Conservation (phyloP, 2,888 invertebrate genomes). For the Aphodius granarius region DNA sequence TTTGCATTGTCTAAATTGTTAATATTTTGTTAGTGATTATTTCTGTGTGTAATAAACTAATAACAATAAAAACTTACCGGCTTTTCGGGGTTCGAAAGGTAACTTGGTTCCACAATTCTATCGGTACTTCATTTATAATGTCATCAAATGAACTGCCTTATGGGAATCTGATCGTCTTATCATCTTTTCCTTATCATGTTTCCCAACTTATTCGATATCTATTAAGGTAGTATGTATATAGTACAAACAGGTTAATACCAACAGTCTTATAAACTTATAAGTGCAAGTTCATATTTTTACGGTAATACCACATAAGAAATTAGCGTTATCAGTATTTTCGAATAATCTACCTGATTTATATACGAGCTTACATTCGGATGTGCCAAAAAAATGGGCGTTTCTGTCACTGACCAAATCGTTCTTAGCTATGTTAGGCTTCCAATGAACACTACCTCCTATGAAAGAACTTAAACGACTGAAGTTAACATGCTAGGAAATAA, state of each 20-base stretch:
- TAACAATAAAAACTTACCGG: conserved; percentile 1
- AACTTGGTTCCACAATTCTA: neutral
- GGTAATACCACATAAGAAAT: neutral
- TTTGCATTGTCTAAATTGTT: too few species aligned
- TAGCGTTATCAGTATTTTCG: neutral
- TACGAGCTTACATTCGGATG: neutral
- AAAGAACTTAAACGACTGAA: too few species aligned
- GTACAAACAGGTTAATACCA: conserved; percentile 12
- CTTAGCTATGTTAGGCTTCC: too few species aligned
- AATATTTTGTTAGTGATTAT: too few species aligned
- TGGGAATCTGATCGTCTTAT: conserved; percentile 7
- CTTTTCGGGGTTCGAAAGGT: neutral
- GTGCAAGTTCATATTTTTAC: neutral
- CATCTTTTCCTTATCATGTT: neutral
- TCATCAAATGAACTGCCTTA: neutral
- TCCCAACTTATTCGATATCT: conserved; percentile 5
- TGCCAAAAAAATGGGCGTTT: neutral
- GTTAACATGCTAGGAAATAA: neutral
- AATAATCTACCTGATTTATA: neutral
- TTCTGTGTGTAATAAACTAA: too few species aligned
- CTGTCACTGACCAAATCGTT: neutral
- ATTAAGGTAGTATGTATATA: conserved; percentile 8
- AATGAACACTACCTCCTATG: too few species aligned
- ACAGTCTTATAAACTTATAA: neutral
- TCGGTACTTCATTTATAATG: neutral